Evolutionary conservation across 2,888 invertebrate genomes (phyloP), one percentile per base, ranked within the genome.

Genomic region (Sepioteuthis lessoniana): DNA sequence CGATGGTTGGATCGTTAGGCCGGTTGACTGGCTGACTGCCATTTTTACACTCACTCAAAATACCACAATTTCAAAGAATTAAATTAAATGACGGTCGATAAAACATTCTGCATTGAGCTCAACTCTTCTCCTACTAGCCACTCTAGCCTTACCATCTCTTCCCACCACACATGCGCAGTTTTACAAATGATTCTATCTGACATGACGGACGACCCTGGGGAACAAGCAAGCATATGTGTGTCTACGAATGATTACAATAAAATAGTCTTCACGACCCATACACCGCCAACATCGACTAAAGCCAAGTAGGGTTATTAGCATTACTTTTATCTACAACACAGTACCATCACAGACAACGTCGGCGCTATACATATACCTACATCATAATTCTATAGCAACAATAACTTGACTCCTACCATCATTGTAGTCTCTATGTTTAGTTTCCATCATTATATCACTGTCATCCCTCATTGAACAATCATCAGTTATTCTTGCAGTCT

Each of bases 151-250:
- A 25, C 25, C 55, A 4, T 25, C 28, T 25, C 55, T 55, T 55
- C 55, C 55, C 55, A 55, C n/a, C 16, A n/a, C 76, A 76, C 19
- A 35, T 76, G 76, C 76, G n/a, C n/a, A 76, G 76, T 76, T 76
- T 76, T 76, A 76, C 76, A 76, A n/a, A 76, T 76, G n/a, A 76
- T 76, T 76, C 76, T 76, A 76, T 76, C n/a, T 76, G 76, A 76
- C 76, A 76, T 76, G 76, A 76, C 13, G 76, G 0, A 35, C 76
- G n/a, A n/a, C 76, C 76, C 76, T n/a, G n/a, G 76, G 76, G 76
- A 76, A 76, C n/a, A 76, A 19, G 76, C 76, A n/a, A n/a, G 76
- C 76, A n/a, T 76, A 76, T 76, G 76, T n/a, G 76, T 35, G 76
- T 76, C 76, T 76, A 76, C 35, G 16, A 76, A 76, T n/a, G n/a